Conservation (phyloP, 2,113 vertebrate species). For the Lucifuga dentata region DNA sequence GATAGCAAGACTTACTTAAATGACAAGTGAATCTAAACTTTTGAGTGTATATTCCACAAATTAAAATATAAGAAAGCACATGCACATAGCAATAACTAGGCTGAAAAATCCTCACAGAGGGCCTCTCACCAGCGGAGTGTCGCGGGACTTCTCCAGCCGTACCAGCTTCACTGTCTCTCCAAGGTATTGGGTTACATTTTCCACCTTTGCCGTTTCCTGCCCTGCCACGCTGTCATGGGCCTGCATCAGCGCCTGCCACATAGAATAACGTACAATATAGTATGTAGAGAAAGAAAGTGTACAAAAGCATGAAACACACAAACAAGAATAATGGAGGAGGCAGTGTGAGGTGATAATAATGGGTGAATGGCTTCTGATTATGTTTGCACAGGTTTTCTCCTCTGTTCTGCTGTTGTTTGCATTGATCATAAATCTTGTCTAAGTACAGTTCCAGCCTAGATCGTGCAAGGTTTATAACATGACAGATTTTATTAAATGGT, state of each 20-base stretch:
- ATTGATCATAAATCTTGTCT: slow-evolving; percentile 7
- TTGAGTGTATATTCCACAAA: too few species aligned
- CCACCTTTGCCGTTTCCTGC: slow-evolving; percentile 89
- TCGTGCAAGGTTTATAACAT: not conserved
- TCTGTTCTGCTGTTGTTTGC: not conserved
- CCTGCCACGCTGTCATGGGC: slow-evolving; percentile 93
- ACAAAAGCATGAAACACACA: slow-evolving; percentile 29
- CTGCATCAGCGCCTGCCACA: slow-evolving; percentile 89
- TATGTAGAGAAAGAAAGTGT: slow-evolving; percentile 12
- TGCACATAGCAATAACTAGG: not conserved
- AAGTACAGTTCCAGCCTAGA: not conserved
- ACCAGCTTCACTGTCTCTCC: slow-evolving; percentile 95
- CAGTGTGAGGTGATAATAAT: slow-evolving; percentile 18
- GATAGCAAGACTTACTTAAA: too few species aligned
- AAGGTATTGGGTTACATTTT: slow-evolving; percentile 86
- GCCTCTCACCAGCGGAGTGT: slow-evolving; percentile 93
- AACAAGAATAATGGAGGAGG: slow-evolving; percentile 23
- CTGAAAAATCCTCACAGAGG: not conserved
- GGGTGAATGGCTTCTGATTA: not conserved
- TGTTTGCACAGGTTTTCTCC: not conserved
- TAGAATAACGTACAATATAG: slow-evolving; percentile 4
- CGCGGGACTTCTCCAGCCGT: slow-evolving; percentile 91
- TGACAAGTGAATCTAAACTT: too few species aligned
- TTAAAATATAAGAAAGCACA: not conserved
- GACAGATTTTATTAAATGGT: not conserved